Percentiles rank a stretch among this genome's conserved stretches.
These are phyloP conservation scores for Phrynosoma blainvillii DNA, from an alignment of 2,113 vertebrate species.

Conservation along the genomic window DNA sequence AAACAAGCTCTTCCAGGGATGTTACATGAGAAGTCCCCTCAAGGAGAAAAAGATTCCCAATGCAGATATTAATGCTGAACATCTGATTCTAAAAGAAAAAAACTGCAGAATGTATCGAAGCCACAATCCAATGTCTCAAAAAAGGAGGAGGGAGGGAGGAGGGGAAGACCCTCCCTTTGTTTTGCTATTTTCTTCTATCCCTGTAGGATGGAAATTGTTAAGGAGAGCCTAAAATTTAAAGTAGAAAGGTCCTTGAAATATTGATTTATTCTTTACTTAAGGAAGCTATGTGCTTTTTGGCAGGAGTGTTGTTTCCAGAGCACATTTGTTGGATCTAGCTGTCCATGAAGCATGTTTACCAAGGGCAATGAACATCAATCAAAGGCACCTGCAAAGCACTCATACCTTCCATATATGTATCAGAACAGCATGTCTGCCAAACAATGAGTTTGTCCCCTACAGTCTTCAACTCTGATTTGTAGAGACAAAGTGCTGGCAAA, in stretches of 20 bases:
- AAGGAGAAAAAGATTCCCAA: neutral
- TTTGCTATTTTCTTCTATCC: conserved; percentile 33
- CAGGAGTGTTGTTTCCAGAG: conserved; percentile 50
- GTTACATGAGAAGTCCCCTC: neutral
- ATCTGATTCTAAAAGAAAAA: too few relatives aligned
- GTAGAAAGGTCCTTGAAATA: conserved; percentile 19
- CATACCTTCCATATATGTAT: conserved; percentile 12
- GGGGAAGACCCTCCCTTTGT: conserved; percentile 6
- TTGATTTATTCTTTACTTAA: conserved; percentile 37
- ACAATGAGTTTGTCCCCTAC: neutral
- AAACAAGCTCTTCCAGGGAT: neutral
- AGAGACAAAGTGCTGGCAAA: conserved; percentile 10
- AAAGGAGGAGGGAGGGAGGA: neutral
- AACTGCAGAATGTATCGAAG: neutral
- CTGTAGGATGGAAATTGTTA: conserved; percentile 47
- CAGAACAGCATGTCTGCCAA: neutral
- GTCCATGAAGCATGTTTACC: conserved; percentile 44
- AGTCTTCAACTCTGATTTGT: neutral
- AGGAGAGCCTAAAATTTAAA: conserved; percentile 35
- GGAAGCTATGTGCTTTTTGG: conserved; percentile 9
- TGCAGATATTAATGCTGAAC: neutral
- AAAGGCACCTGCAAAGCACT: conserved; percentile 6
- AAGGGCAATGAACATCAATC: conserved; percentile 2
- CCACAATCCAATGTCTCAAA: neutral
- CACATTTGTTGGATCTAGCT: conserved; percentile 34